Percentiles rank a stretch among this genome's conserved stretches.
Evolutionary conservation across 2,797 vertebrate species (phyloP).

Genomic region (Potorous gilbertii): DNA sequence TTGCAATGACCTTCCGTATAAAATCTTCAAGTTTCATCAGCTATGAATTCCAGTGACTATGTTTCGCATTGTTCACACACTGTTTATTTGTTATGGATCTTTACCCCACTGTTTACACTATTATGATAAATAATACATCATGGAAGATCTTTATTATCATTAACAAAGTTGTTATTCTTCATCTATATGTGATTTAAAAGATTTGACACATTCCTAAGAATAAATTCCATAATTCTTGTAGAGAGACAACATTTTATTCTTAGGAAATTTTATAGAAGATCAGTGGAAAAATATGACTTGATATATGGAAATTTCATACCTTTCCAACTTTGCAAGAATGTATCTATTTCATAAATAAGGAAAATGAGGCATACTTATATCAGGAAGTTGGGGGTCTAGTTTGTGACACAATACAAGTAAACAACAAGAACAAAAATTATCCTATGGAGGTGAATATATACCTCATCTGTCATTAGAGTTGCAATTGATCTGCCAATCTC

Average conservation of each 20-base stretch:
- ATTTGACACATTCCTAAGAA: too few species aligned
- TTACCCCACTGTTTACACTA: not conserved
- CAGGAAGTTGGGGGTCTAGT: not conserved
- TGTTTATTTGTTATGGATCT: constrained; percentile 50
- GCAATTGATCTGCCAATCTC: constrained; percentile 98
- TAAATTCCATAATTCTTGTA: too few species aligned
- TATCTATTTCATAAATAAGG: constrained; percentile 32
- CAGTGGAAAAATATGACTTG: constrained; percentile 9
- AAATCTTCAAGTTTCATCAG: constrained; percentile 34
- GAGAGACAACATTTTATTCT: too few species aligned
- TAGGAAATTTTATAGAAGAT: too few species aligned
- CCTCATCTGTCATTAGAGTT: constrained; percentile 99
- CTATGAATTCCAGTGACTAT: constrained; percentile 25
- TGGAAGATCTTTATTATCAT: not conserved
- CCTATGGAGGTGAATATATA: constrained; percentile 82
- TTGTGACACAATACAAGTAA: not conserved
- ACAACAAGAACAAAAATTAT: constrained; percentile 22
- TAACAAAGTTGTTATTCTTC: constrained; percentile 3
- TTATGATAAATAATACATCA: not conserved
- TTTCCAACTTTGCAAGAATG: constrained; percentile 34
- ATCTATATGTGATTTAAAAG: constrained; percentile 7
- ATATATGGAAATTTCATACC: constrained; percentile 41
- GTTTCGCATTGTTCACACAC: constrained; percentile 27
- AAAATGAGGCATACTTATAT: constrained; percentile 14
- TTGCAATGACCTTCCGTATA: not conserved